Base-by-base conservation (phyloP, 1,140 invertebrate genomes). In the Temnothorax longispinosus region DNA sequence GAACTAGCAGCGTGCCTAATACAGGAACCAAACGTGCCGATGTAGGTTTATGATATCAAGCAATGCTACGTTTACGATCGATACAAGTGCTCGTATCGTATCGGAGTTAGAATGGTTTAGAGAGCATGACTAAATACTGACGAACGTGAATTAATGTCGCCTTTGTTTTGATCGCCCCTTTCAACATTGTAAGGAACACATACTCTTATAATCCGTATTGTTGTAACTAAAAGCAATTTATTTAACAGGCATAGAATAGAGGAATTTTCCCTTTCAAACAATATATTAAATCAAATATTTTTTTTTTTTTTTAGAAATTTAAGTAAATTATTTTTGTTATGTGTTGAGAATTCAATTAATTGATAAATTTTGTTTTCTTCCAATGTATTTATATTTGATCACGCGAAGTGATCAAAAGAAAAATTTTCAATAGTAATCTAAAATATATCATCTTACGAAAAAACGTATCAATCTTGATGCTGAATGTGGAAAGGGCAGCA, bases 21-120 rank as follows among this genome's bases (percentile, higher is more conserved):
- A 41, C 80, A 87, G 50, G 50, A 62, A 80, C 27, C 60, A 64
- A 77, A 69, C 54, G 52, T 84, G 54, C 76, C 87, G 78, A 91
- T 90, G 90, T 78, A 87, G 88, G 86, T 93, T 92, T 92, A 90
- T 87, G 87, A 89, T 90, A 90, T 91, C 88, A 86, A 89, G 88
- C 82, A 75, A 75, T 62, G 81, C 81, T 64, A 56, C 76, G 78
- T 88, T 86, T 84, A 78, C 87, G 92, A 93, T 93, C 92, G 91
- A 92, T 92, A 89, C 89, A 71, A 90, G 52, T 85, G 87, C 90
- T 89, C 87, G 80, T 92, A 88, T 88, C 82, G 87, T 72, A 76
- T 58, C 72, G 87, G 88, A 92, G 90, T 91, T 90, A 91, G 91
- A 93, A 93, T 89, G 75, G 89, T 90, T 82, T 82, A 86, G 86